phyloP scores from a whole-genome alignment of 2,797 vertebrate species.

The Sebastolobus alascanus region DNA sequence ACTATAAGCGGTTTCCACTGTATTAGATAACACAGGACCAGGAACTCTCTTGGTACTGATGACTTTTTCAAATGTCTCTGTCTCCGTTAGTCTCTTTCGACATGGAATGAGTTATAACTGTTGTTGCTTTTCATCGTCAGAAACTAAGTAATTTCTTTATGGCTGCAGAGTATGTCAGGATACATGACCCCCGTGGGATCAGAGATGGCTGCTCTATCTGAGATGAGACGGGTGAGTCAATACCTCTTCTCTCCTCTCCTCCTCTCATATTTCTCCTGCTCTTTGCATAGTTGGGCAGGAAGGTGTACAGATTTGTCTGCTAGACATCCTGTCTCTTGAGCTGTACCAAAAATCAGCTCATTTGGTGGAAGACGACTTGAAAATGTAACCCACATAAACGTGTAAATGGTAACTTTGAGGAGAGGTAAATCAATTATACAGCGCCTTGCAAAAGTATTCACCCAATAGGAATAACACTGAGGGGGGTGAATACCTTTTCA shows the following conservation, averaged over 20 bases:
- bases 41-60: too few relatives aligned
- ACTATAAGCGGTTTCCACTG: too few relatives aligned
- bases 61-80: background rate
- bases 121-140: background rate
- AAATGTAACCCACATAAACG: background rate
- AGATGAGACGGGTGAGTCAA: constrained; percentile 93
- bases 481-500: background rate
- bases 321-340: constrained; percentile 3
- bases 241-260: background rate
- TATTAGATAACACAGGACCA: too few relatives aligned
- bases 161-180: constrained; percentile 88
- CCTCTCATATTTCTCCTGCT: background rate
- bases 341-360: background rate
- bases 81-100: background rate
- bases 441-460: background rate
- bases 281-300: background rate
- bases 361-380: background rate
- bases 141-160: constrained; percentile 29
- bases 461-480: background rate
- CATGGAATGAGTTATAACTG: background rate
- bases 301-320: background rate
- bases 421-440: background rate
- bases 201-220: constrained; percentile 90
- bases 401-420: background rate
- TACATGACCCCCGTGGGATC: constrained; percentile 92